These are phyloP conservation scores for Holothuria leucospilota DNA, from an alignment of 53 echinoderm and acorn worm species.

Conservation along the genomic window DNA sequence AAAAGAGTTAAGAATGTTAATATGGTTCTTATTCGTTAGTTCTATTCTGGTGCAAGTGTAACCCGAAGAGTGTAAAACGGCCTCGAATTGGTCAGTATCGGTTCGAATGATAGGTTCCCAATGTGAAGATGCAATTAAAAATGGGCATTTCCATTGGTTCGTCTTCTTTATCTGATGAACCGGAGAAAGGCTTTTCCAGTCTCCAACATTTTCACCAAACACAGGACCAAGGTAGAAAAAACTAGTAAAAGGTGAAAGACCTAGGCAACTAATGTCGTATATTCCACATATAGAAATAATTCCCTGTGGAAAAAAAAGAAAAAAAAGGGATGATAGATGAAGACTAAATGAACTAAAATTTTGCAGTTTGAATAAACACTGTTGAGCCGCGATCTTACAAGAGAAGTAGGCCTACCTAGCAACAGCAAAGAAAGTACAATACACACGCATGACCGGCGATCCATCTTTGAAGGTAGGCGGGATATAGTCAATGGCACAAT, in stretches of 20 bases:
- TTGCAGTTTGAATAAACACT: no score
- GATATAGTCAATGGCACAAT: no score
- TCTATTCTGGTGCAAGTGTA: background rate
- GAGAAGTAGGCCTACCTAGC: no score
- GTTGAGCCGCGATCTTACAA: no score
- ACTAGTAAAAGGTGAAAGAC: background rate
- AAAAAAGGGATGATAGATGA: no score
- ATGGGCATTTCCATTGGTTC: background rate
- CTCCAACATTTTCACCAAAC: background rate
- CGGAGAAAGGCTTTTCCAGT: constrained; percentile 13
- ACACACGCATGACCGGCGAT: no score
- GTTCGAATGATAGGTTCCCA: constrained; percentile 8
- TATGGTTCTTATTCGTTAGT: background rate
- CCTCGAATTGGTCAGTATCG: constrained; percentile 4
- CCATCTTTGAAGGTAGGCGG: no score
- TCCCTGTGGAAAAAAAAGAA: background rate
- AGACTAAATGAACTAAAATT: no score
- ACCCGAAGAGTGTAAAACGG: background rate
- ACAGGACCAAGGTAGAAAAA: constrained; percentile 21
- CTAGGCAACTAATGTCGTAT: constrained; percentile 3
- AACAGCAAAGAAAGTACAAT: no score
- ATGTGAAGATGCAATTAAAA: constrained; percentile 10
- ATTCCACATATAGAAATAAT: constrained; percentile 17
- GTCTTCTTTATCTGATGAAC: background rate
- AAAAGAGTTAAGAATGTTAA: constrained; percentile 1